Evolutionary conservation across 37 sponge, comb jelly and placozoan genomes (phyloP).

Genomic region (Theonella swinhoei): DNA sequence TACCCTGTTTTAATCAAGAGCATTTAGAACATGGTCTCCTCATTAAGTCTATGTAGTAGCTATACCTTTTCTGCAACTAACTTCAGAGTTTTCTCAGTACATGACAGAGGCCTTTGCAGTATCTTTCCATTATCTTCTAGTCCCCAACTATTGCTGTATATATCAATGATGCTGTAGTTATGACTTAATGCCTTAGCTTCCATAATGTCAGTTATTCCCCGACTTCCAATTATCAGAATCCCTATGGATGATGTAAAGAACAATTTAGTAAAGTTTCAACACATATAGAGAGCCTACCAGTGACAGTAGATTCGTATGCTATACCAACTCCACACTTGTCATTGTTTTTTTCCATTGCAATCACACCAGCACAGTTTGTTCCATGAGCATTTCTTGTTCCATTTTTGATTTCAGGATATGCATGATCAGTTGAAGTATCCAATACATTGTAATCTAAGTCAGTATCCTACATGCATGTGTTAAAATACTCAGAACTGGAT

Average conservation of each 20-base stretch:
- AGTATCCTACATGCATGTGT: neutral
- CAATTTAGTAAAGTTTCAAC: too few species aligned
- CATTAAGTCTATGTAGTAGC: neutral
- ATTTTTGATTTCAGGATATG: constrained; percentile 57
- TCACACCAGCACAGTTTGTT: constrained; percentile 85
- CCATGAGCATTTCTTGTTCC: constrained; percentile 88
- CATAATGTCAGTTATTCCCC: constrained; percentile 71
- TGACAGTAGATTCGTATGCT: constrained; percentile 79
- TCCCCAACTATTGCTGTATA: constrained; percentile 95
- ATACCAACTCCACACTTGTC: constrained; percentile 75
- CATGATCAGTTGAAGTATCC: constrained; percentile 66
- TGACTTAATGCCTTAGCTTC: constrained; percentile 78
- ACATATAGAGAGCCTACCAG: constrained; percentile 47
- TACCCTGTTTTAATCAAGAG: constrained; percentile 49
- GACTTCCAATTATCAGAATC: neutral
- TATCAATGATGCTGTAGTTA: constrained; percentile 63
- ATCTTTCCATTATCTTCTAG: constrained; percentile 84
- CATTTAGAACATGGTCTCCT: neutral
- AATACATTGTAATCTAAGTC: constrained; percentile 61
- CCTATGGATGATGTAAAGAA: too few species aligned
- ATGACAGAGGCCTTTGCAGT: constrained; percentile 21
- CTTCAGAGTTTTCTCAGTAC: neutral
- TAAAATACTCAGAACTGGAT: too few species aligned
- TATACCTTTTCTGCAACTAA: too few species aligned
- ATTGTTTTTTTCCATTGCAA: constrained; percentile 78